Evolutionary conservation across 2,113 vertebrate species (phyloP).

Genomic region (Morphnarchus princeps): DNA sequence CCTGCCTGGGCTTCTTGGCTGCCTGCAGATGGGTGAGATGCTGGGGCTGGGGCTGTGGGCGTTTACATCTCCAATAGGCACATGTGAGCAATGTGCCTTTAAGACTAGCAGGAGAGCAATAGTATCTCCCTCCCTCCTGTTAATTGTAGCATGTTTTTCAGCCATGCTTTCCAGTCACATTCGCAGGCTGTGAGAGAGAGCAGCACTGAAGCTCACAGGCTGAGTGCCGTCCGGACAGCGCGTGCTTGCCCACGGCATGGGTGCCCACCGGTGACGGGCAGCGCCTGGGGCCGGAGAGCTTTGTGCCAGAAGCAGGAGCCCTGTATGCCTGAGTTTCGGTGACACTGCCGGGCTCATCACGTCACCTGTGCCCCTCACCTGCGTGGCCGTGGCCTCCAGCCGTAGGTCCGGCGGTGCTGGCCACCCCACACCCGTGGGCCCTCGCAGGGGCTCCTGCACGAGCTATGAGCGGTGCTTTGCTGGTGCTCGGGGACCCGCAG

Average conservation of each 20-base stretch:
- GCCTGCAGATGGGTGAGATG: neutral
- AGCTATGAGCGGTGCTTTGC: neutral
- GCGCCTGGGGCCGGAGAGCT: neutral
- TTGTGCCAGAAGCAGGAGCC: neutral
- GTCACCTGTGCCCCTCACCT: neutral
- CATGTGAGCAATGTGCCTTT: conserved; percentile 52
- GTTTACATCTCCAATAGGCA: neutral
- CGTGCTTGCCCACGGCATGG: neutral
- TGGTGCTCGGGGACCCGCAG: neutral
- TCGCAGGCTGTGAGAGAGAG: conserved; percentile 38
- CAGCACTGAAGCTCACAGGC: neutral
- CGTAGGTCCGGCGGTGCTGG: neutral
- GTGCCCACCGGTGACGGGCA: neutral
- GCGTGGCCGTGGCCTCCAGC: neutral
- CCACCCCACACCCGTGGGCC: neutral
- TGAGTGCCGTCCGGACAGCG: neutral
- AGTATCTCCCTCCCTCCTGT: conserved; percentile 64
- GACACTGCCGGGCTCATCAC: neutral
- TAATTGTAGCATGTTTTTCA: conserved; percentile 65
- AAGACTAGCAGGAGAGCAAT: conserved; percentile 63
- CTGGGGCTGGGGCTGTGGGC: neutral
- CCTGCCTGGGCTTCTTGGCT: neutral
- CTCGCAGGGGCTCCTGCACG: neutral
- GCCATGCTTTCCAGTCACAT: conserved; percentile 66
- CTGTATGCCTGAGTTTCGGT: neutral